A percentile compares a stretch with the other conserved stretches of the same genome.
phyloP scores from a whole-genome alignment of 2,113 vertebrate species.

The Gymnarchus niloticus region DNA sequence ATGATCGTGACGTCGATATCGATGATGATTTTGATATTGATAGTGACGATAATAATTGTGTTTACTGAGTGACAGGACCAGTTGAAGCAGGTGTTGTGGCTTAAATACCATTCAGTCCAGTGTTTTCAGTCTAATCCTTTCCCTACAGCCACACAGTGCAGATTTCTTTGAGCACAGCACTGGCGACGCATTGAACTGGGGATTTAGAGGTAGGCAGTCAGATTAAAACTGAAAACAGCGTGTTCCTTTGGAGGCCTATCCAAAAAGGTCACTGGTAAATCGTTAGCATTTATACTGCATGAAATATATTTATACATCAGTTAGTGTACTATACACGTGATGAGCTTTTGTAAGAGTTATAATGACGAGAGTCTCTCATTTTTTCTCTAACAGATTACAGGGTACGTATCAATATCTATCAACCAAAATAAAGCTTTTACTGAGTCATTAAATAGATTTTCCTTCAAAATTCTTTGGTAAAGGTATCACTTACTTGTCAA shows the following conservation, averaged over 20 bases:
- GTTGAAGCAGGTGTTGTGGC: not conserved
- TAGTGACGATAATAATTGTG: too few species aligned
- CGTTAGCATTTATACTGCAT: not conserved
- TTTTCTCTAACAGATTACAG: conserved; percentile 81
- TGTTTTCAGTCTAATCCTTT: not conserved
- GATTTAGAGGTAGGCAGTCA: conserved; percentile 78
- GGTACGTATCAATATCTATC: conserved; percentile 62
- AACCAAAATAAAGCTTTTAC: not conserved
- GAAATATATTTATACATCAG: not conserved
- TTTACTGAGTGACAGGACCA: too few species aligned
- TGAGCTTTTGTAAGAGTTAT: conserved; percentile 9
- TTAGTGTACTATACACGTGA: not conserved
- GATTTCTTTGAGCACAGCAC: conserved; percentile 92
- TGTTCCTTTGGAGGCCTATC: not conserved
- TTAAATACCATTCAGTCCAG: not conserved
- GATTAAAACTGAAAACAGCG: not conserved
- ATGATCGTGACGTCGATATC: too few species aligned
- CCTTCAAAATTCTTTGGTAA: not conserved
- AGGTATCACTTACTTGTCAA: not conserved
- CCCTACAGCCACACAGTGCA: conserved; percentile 57
- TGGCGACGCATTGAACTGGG: conserved; percentile 87
- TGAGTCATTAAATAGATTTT: not conserved
- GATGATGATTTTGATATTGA: too few species aligned
- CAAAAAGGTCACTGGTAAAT: not conserved
- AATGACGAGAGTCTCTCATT: not conserved